Evolutionary conservation across 2,113 vertebrate species (phyloP).

Genomic region (Pygoscelis antarcticus): DNA sequence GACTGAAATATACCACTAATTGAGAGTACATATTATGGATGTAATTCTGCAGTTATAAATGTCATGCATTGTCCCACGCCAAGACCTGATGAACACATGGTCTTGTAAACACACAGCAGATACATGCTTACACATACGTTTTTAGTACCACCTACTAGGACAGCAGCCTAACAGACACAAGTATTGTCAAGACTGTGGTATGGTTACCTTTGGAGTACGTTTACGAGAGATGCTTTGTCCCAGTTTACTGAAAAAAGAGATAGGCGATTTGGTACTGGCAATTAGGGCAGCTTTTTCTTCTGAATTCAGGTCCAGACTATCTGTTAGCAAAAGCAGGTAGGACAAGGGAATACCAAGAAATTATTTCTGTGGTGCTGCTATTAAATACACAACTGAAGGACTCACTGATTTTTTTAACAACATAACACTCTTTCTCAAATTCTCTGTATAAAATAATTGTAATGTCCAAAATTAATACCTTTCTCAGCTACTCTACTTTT

Average conservation of each 20-base stretch:
- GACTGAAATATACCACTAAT: not conserved
- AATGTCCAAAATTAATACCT: not conserved
- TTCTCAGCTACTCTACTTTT: not conserved
- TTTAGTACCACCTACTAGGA: not conserved
- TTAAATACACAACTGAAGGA: not conserved
- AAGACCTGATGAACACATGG: not conserved
- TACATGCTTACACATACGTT: not conserved
- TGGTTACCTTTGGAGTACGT: constrained; percentile 88
- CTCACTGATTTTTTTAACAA: not conserved
- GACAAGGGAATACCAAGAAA: not conserved
- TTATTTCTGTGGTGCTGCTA: not conserved
- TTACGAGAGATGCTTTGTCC: constrained; percentile 97
- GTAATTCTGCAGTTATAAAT: not conserved
- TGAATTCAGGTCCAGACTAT: constrained; percentile 86
- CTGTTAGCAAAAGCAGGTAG: constrained; percentile 68
- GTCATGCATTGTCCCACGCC: accelerated
- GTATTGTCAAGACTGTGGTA: not conserved
- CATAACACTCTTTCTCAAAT: not conserved
- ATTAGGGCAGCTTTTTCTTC: constrained; percentile 91
- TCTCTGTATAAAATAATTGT: not conserved
- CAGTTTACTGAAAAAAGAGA: constrained; percentile 96
- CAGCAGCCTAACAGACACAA: not conserved
- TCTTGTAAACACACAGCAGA: not conserved
- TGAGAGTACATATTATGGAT: not conserved
- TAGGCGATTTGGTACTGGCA: constrained; percentile 92